Conservation (phyloP, 1,140 invertebrate genomes). For the Dendroctonus valens region DNA sequence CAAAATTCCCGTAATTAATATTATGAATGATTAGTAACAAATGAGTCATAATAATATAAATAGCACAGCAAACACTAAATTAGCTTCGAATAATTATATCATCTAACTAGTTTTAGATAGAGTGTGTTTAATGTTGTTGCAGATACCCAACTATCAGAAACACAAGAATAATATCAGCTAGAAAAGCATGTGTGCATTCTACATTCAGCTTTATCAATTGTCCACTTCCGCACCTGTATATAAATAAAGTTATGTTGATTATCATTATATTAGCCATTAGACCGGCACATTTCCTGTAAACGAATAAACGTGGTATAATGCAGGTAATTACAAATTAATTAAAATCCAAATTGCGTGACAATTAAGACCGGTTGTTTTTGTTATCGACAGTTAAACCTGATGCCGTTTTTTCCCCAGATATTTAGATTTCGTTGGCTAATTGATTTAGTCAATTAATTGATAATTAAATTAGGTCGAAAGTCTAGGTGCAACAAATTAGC, state of each 20-base stretch:
- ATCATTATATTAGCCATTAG: conserved; percentile 29
- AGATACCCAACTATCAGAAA: too few relatives aligned
- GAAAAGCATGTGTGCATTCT: background rate
- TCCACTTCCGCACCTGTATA: conserved; percentile 24
- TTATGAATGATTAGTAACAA: too few relatives aligned
- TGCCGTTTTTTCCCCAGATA: background rate
- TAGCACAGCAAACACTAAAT: too few relatives aligned
- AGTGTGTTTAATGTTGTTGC: too few relatives aligned
- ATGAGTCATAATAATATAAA: too few relatives aligned
- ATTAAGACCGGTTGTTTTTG: conserved; percentile 13
- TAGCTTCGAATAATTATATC: too few relatives aligned
- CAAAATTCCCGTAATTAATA: too few relatives aligned
- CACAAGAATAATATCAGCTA: too few relatives aligned
- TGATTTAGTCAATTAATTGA: background rate
- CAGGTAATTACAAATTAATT: conserved; percentile 31
- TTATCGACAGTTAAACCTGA: conserved; percentile 3
- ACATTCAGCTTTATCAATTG: conserved; percentile 17
- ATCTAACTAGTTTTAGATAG: too few relatives aligned
- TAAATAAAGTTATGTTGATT: conserved; percentile 25
- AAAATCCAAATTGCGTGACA: conserved; percentile 26
- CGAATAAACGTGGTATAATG: conserved; percentile 29
- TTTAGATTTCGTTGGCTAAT: background rate
- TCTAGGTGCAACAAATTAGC: background rate
- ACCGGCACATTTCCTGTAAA: conserved; percentile 30
- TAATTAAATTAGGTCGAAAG: conserved; percentile 3